Base-by-base conservation (phyloP, 1,140 invertebrate species). In the Nylanderia fulva region DNA sequence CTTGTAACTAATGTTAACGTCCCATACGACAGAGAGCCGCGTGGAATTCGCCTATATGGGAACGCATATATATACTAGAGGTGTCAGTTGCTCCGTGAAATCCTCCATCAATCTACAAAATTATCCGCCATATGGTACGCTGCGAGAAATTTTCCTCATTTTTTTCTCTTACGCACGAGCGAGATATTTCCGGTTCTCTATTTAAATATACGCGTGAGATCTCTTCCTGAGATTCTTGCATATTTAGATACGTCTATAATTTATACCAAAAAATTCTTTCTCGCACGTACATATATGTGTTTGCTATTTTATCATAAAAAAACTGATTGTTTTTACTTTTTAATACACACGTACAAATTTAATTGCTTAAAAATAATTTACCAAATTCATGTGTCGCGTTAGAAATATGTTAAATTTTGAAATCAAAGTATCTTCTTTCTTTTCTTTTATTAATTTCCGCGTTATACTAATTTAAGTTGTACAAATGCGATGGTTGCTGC, bases 1-100 rank as follows among this genome's bases (percentile, higher is more conserved):
- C 83, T 83, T 75, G 66, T 86, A 76, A 87, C 82, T 84, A 86
- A 91, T 79, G 58, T 54, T 64, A 45, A 69, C 36, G 18, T 72
- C 48, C 82, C 56, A 75, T 72, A 75, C 48, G 58, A 36, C 79
- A 76, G 45, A 48, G 45, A 48, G 60, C 79, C 68, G 63, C 18
- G 39, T 66, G 66, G 39, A 24, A 11, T 52, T 39, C 52, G 13
- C 8, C 27, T 77, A 74, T 77, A 74, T 69, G 85, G 77, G 87
- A 88, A 85, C 85, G 86, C 86, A 85, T 86, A 91, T 90, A 85
- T 86, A 91, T 90, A 88, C 82, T 85, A n/a, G n/a, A n/a, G 88
- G 90, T 92, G 93, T 93, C 93, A 94, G 93, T 93, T 94, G 93
- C 89, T 85, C 86, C 92, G 90, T 93, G 91, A 94, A 94, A 93